Evolutionary conservation across 2,113 vertebrate species (phyloP).

Genomic region (Antechinus stuartii): DNA sequence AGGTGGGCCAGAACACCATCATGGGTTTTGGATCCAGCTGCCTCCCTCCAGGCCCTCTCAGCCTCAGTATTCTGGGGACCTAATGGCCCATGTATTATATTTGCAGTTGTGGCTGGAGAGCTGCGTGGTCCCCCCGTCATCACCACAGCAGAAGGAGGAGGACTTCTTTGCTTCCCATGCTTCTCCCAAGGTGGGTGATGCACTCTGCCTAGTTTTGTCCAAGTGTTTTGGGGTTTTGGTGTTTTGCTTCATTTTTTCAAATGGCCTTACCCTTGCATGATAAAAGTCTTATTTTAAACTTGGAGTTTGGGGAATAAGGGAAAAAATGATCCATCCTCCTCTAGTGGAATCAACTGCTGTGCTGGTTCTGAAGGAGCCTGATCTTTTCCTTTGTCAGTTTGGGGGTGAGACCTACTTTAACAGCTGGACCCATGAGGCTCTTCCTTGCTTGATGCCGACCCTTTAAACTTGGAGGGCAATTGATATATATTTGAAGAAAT

Average conservation of each 20-base stretch:
- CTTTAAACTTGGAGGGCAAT: neutral
- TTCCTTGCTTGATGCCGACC: neutral
- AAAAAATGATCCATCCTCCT: neutral
- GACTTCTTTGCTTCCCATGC: conserved; percentile 94
- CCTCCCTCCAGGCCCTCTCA: neutral
- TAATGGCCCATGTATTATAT: neutral
- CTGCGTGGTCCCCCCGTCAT: conserved; percentile 80
- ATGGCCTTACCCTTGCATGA: accelerated
- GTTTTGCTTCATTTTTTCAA: neutral
- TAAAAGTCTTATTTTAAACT: neutral
- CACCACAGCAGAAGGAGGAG: conserved; percentile 90
- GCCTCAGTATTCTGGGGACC: neutral
- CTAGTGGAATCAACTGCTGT: neutral
- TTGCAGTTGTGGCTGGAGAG: conserved; percentile 94
- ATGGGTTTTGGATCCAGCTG: neutral
- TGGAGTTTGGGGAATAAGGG: neutral
- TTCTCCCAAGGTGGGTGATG: conserved; percentile 79
- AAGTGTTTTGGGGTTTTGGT: neutral
- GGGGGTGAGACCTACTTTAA: neutral
- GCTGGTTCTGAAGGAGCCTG: neutral
- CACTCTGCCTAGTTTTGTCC: neutral
- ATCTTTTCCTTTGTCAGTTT: neutral
- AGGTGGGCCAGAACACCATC: neutral
- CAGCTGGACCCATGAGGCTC: neutral
- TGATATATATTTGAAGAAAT: neutral